Evolutionary conservation across 2,113 vertebrate species (phyloP).

Genomic region (Forbesichthys papilliferus): DNA sequence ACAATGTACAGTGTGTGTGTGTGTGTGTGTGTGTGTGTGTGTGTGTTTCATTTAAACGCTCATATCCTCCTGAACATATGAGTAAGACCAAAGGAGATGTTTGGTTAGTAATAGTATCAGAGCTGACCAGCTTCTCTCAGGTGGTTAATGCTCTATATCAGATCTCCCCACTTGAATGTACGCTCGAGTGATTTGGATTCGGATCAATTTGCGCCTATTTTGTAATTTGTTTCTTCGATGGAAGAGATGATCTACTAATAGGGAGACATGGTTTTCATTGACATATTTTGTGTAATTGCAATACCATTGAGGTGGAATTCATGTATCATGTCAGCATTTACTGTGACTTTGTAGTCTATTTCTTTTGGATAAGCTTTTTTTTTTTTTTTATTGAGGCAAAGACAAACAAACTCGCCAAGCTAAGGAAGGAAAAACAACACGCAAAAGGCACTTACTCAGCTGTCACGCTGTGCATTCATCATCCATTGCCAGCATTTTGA

Average conservation of each 20-base stretch:
- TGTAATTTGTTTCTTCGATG: conserved; percentile 1
- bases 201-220: neutral
- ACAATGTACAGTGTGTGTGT: conserved; percentile 5
- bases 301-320: no score
- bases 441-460: no score
- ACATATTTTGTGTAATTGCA: neutral
- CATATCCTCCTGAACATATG: conserved; percentile 45
- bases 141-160: conserved; percentile 42
- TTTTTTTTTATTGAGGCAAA: no score
- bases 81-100: conserved; percentile 40
- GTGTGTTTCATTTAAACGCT: conserved; percentile 48
- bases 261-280: neutral
- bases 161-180: neutral
- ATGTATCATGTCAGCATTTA: neutral
- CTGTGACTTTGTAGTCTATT: no score
- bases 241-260: neutral
- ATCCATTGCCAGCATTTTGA: no score
- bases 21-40: conserved; percentile 1
- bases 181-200: no score
- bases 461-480: no score
- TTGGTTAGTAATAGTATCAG: conserved; percentile 29
- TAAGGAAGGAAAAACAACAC: no score
- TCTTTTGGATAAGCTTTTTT: no score
- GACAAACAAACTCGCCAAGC: no score
- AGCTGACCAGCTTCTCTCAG: conserved; percentile 26